Percentiles rank a stretch among this genome's conserved stretches.
Conservation (phyloP, 2,888 invertebrate genomes). For the Limnephilus rhombicus region DNA sequence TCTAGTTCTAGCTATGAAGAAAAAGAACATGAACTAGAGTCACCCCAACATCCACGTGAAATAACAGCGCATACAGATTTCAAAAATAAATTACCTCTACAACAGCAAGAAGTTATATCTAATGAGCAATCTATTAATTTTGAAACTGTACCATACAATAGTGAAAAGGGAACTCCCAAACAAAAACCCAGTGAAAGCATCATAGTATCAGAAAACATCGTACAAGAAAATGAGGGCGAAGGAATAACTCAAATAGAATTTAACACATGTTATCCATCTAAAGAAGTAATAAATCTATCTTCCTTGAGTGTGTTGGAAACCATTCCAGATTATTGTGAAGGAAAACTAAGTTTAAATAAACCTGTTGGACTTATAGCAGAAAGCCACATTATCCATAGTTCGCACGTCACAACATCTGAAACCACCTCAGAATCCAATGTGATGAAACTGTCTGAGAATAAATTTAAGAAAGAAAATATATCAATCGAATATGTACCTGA, state of each 20-base stretch:
- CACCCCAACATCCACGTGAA: slow-evolving; percentile 70
- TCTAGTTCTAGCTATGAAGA: slow-evolving; percentile 73
- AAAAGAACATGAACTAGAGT: slow-evolving; percentile 72
- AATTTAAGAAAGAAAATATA: slow-evolving; percentile 70
- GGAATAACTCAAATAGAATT: slow-evolving; percentile 67
- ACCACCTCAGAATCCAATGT: slow-evolving; percentile 68
- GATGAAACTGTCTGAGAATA: slow-evolving; percentile 66
- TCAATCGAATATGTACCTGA: slow-evolving; percentile 64
- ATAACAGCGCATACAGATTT: slow-evolving; percentile 73
- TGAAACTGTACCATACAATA: slow-evolving; percentile 70
- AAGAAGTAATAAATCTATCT: slow-evolving; percentile 54
- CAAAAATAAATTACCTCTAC: slow-evolving; percentile 66
- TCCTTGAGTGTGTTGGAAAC: slow-evolving; percentile 66
- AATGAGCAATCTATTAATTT: slow-evolving; percentile 71
- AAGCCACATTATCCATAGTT: slow-evolving; percentile 66
- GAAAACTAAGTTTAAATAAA: slow-evolving; percentile 63
- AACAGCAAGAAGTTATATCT: slow-evolving; percentile 67
- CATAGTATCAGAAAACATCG: slow-evolving; percentile 73
- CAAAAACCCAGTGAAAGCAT: slow-evolving; percentile 74
- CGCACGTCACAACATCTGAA: slow-evolving; percentile 67
- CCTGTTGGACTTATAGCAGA: slow-evolving; percentile 65
- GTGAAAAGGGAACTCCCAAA: slow-evolving; percentile 70
- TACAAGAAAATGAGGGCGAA: slow-evolving; percentile 74
- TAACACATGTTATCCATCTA: slow-evolving; percentile 63
- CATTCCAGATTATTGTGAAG: slow-evolving; percentile 67